These are phyloP conservation scores for Microtus pennsylvanicus DNA, from an alignment of 2,113 vertebrate species.

Conservation along the genomic window DNA sequence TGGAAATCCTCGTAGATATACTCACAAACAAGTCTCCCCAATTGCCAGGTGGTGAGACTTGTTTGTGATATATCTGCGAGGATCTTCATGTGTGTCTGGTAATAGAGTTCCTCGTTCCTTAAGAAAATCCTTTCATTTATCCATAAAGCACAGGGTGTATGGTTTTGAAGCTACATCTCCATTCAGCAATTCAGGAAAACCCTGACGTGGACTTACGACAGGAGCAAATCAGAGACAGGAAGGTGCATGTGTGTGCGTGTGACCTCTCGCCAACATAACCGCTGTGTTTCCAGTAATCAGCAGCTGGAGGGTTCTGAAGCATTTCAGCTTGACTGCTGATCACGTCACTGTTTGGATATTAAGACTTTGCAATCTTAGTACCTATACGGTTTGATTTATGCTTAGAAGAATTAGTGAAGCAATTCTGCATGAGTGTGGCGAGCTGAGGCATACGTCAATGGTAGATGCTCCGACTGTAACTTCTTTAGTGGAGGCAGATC, in stretches of 20 bases:
- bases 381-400: neutral
- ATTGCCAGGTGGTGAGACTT: too few species aligned
- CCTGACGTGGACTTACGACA: neutral
- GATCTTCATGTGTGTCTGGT: too few species aligned
- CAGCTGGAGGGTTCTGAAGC: neutral
- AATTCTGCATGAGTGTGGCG: neutral
- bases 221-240: neutral
- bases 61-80: too few species aligned
- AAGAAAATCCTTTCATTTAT: constrained; percentile 38
- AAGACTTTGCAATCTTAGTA: constrained; percentile 6
- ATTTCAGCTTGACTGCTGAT: neutral
- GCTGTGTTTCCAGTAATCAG: neutral
- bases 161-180: neutral
- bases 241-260: too few species aligned
- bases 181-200: neutral
- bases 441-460: neutral
- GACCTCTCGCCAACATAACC: neutral
- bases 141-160: neutral
- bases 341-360: neutral
- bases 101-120: neutral
- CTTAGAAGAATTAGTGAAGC: neutral
- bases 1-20: neutral
- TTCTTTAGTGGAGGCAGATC: neutral
- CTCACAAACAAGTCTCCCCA: neutral
- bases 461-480: neutral